Evolutionary conservation across 2,113 vertebrate genomes (phyloP).

Genomic region (Amazona vittata): DNA sequence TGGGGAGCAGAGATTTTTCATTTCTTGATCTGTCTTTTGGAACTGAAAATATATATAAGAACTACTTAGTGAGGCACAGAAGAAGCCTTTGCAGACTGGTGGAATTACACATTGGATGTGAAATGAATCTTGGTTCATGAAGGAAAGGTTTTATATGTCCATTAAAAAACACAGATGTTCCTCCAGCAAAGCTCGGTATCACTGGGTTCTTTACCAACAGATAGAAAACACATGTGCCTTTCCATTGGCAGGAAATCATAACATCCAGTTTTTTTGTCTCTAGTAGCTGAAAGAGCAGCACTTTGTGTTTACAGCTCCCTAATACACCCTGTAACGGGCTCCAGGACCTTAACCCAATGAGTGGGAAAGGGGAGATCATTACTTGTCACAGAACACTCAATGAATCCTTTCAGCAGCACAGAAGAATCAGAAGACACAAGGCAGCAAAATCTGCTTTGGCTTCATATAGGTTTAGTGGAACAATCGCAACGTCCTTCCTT

Average conservation of each 20-base stretch:
- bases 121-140: neutral
- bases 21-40: neutral
- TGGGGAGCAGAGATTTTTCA: neutral
- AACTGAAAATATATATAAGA: neutral
- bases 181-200: constrained; percentile 13
- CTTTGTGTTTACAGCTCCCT: constrained; percentile 18
- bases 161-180: constrained; percentile 31
- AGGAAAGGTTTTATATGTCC: constrained; percentile 29
- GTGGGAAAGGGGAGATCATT: neutral
- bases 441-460: neutral
- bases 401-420: neutral
- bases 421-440: neutral
- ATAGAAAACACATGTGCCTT: constrained; percentile 62
- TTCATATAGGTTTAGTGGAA: neutral
- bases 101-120: constrained; percentile 9
- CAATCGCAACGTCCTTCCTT: neutral
- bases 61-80: constrained; percentile 9
- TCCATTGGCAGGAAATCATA: constrained; percentile 29
- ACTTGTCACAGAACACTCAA: neutral
- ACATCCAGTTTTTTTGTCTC: neutral
- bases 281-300: constrained; percentile 17
- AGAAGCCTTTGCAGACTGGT: constrained; percentile 21
- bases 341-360: neutral
- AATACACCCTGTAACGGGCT: neutral
- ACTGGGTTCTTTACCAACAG: constrained; percentile 44